Evolutionary conservation across 1,140 invertebrate genomes (phyloP).

Genomic region (Bombus waltoni): DNA sequence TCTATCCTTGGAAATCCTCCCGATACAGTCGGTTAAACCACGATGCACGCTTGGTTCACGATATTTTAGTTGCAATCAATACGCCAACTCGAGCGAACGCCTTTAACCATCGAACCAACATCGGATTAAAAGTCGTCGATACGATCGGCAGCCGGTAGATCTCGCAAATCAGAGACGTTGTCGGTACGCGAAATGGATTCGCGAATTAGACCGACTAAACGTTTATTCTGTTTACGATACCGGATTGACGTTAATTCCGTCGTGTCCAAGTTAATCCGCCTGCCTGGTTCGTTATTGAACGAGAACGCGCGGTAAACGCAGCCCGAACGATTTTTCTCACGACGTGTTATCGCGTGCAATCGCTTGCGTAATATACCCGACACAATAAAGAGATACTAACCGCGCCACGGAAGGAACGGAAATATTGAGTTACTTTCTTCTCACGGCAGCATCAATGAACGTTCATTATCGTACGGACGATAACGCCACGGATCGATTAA

Average conservation of each 20-base stretch:
- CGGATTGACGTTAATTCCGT: conserved; percentile 26
- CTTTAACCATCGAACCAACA: too few species aligned
- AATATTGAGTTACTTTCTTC: conserved; percentile 36
- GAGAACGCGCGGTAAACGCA: conserved; percentile 38
- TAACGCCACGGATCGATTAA: neutral
- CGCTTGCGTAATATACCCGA: conserved; percentile 41
- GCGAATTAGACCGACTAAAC: too few species aligned
- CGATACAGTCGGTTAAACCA: neutral
- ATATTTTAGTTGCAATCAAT: neutral
- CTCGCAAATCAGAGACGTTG: too few species aligned
- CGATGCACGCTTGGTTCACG: neutral
- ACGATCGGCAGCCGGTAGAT: too few species aligned
- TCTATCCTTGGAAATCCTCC: conserved; percentile 14
- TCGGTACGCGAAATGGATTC: conserved; percentile 3
- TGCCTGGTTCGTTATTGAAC: neutral
- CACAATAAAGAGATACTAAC: conserved; percentile 22
- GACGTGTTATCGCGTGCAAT: conserved; percentile 48
- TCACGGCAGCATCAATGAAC: conserved; percentile 10
- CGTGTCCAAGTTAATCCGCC: conserved; percentile 39
- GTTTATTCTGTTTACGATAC: conserved; percentile 17
- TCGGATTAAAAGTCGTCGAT: neutral
- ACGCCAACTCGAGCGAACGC: too few species aligned
- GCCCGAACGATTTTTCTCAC: conserved; percentile 52
- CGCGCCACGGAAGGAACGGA: neutral
- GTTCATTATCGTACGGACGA: neutral